Conservation (phyloP, 2,113 vertebrate genomes). For the Pantherophis guttatus region DNA sequence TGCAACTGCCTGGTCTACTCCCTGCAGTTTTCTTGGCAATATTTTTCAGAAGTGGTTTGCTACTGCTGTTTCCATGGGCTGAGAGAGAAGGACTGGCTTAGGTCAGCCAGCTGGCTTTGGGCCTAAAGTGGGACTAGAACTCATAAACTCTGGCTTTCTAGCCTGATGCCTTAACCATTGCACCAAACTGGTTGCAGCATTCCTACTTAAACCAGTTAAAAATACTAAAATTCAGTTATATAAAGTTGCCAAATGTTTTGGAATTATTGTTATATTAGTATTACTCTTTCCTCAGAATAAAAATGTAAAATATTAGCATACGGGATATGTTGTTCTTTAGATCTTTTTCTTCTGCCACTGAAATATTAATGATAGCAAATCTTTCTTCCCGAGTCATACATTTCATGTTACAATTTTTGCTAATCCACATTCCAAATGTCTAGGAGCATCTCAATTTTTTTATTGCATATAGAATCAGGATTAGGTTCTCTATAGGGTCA, state of each 20-base stretch:
- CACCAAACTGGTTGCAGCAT: not conserved
- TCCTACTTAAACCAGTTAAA: not conserved
- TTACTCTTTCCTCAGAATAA: constrained; percentile 37
- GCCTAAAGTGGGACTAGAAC: not conserved
- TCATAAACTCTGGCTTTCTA: not conserved
- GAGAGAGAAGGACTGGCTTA: not conserved
- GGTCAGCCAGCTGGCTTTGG: not conserved
- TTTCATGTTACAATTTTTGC: constrained; percentile 2
- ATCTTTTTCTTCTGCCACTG: not conserved
- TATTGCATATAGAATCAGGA: not conserved
- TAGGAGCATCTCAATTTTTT: not conserved
- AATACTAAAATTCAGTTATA: not conserved
- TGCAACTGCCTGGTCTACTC: not conserved
- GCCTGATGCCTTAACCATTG: not conserved
- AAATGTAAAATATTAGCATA: constrained; percentile 21
- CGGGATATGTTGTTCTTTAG: not conserved
- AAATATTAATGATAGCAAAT: not conserved
- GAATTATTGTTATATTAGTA: constrained; percentile 9
- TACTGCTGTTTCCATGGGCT: not conserved
- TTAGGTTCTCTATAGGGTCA: not conserved
- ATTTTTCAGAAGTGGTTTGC: not conserved
- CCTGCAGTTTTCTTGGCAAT: not conserved
- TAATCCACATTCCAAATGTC: constrained; percentile 9
- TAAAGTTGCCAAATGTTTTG: constrained; percentile 25
- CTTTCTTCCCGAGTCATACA: constrained; percentile 1